Conservation (phyloP, 2,888 invertebrate genomes). For the Morinoia aosen region DNA sequence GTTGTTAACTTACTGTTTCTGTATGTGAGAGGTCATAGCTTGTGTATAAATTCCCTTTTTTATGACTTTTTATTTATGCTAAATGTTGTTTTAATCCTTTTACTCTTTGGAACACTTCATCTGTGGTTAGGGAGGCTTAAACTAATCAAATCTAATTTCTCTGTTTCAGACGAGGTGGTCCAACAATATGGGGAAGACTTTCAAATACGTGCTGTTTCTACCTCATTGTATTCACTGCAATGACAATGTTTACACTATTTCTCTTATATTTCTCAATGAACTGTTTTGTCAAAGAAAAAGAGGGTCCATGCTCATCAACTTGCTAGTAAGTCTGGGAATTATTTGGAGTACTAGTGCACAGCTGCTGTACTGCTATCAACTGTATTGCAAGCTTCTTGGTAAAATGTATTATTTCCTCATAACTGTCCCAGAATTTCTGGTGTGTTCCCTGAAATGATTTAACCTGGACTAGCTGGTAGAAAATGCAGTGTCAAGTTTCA, state of each 20-base stretch:
- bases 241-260: neutral
- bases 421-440: too few species aligned
- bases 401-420: neutral
- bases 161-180: neutral
- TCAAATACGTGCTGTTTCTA: neutral
- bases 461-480: too few species aligned
- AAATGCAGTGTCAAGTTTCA: too few species aligned
- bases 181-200: neutral
- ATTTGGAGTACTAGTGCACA: neutral
- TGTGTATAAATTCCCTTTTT: too few species aligned
- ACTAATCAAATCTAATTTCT: neutral
- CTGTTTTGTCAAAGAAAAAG: neutral
- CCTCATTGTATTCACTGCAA: neutral
- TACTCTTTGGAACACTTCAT: too few species aligned
- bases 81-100: too few species aligned
- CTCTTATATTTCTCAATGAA: neutral
- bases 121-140: too few species aligned
- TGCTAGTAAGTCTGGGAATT: neutral
- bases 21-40: too few species aligned
- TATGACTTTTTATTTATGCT: too few species aligned
- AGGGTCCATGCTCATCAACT: neutral
- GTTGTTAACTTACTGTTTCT: too few species aligned
- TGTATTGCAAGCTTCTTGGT: neutral
- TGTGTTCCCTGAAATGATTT: too few species aligned
- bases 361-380: neutral